These are phyloP conservation scores for Acipenser transmontanus DNA, from an alignment of 2,797 vertebrate species.

Conservation along the genomic window DNA sequence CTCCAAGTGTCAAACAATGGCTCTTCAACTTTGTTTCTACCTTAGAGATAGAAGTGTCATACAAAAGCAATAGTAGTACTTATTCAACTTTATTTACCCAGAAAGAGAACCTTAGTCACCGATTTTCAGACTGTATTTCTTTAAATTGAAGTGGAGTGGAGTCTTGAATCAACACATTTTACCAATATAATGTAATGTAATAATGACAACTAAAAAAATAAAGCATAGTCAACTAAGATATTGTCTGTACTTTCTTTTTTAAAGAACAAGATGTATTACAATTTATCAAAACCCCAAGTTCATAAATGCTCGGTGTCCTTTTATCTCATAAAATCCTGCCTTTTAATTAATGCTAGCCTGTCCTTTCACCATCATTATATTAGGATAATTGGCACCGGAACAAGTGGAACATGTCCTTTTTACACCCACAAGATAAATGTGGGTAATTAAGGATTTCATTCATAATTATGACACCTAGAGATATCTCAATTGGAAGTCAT, in stretches of 20 bases:
- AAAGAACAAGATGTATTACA: too few species aligned
- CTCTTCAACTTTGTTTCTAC: too few species aligned
- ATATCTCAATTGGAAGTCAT: background rate
- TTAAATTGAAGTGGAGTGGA: too few species aligned
- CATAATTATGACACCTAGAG: conserved; percentile 3
- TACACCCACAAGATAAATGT: background rate
- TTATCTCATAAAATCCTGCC: background rate
- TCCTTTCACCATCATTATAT: conserved; percentile 2
- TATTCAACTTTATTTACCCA: too few species aligned
- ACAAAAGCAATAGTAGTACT: too few species aligned
- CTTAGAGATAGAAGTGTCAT: too few species aligned
- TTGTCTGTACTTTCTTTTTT: background rate
- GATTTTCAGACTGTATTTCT: too few species aligned
- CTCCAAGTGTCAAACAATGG: too few species aligned
- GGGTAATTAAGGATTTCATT: background rate
- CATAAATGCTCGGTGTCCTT: background rate
- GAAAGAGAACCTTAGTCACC: too few species aligned
- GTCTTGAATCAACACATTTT: too few species aligned
- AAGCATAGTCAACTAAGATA: background rate
- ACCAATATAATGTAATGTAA: too few species aligned
- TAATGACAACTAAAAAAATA: background rate
- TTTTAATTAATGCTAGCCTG: background rate
- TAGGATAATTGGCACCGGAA: background rate
- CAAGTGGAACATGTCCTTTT: background rate
- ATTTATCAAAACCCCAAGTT: background rate